Percentiles rank a stretch among this genome's conserved stretches.
phyloP scores from a whole-genome alignment of 1,140 invertebrate genomes.

The Pissodes strobi region DNA sequence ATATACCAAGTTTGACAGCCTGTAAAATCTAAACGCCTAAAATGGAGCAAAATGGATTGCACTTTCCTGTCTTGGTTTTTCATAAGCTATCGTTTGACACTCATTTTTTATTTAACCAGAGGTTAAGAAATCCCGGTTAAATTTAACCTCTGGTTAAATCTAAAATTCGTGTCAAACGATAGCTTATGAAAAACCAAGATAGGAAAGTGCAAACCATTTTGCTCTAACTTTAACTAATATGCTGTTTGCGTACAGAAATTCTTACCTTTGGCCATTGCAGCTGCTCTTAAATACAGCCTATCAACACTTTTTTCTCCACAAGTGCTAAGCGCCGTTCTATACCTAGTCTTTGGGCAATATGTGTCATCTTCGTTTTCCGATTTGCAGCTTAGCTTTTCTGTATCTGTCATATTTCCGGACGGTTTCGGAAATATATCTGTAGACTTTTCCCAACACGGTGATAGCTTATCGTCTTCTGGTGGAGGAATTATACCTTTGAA shows the following conservation, averaged over 20 bases:
- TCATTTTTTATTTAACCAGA: too few relatives aligned
- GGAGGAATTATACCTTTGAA: constrained; percentile 49
- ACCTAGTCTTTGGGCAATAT: constrained; percentile 49
- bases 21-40: too few relatives aligned
- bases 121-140: too few relatives aligned
- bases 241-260: too few relatives aligned
- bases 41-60: too few relatives aligned
- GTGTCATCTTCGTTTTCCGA: constrained; percentile 57
- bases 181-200: too few relatives aligned
- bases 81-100: too few relatives aligned
- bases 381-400: constrained; percentile 63
- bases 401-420: constrained; percentile 73
- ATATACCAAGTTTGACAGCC: too few relatives aligned
- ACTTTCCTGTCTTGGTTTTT: too few relatives aligned
- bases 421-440: constrained; percentile 77
- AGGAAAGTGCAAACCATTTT: too few relatives aligned
- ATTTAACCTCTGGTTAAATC: too few relatives aligned
- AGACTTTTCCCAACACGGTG: constrained; percentile 74
- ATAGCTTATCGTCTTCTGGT: constrained; percentile 41
- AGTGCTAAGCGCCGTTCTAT: constrained; percentile 58
- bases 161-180: too few relatives aligned
- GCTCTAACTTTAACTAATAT: background rate
- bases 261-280: constrained; percentile 55
- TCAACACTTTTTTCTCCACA: constrained; percentile 71
- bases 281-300: constrained; percentile 67